Evolutionary conservation across 2,797 vertebrate genomes (phyloP).

Genomic region (Esox lucius): DNA sequence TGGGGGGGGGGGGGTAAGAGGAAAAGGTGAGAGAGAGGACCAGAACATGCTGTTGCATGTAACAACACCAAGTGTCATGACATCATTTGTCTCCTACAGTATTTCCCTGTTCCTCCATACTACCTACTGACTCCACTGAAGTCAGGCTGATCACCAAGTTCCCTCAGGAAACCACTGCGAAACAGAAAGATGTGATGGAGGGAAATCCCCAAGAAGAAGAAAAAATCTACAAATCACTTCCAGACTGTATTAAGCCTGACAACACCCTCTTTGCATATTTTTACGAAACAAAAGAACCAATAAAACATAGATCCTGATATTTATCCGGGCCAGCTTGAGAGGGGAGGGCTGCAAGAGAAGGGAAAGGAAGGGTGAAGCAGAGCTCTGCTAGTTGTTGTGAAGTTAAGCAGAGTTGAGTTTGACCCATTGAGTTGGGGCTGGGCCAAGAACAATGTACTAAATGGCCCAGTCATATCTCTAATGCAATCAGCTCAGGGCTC

Average conservation of each 20-base stretch:
- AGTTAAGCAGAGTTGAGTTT: not conserved
- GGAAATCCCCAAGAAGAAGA: conserved; percentile 36
- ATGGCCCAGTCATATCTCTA: conserved; percentile 21
- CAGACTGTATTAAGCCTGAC: conserved; percentile 40
- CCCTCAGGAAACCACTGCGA: conserved; percentile 14
- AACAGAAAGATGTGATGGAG: conserved; percentile 19
- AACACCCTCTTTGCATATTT: conserved; percentile 21
- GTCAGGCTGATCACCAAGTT: conserved; percentile 25
- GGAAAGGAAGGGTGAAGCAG: conserved; percentile 22
- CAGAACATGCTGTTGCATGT: not conserved
- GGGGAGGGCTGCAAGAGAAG: not conserved
- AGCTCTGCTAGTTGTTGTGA: conserved; percentile 9
- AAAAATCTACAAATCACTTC: conserved; percentile 48
- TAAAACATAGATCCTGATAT: conserved; percentile 34
- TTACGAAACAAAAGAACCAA: conserved; percentile 43
- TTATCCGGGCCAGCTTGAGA: conserved; percentile 28
- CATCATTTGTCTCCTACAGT: conserved; percentile 19
- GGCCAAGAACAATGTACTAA: conserved; percentile 39
- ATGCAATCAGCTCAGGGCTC: conserved; percentile 15
- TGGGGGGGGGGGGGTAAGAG: no score
- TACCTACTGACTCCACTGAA: not conserved
- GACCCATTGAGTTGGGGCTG: conserved; percentile 22
- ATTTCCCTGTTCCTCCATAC: conserved; percentile 11
- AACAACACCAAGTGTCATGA: conserved; percentile 19
- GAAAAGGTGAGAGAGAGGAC: no score